Percentiles rank a stretch among this genome's conserved stretches.
phyloP scores from a whole-genome alignment of 2,113 vertebrate genomes.

The Callipepla squamata region DNA sequence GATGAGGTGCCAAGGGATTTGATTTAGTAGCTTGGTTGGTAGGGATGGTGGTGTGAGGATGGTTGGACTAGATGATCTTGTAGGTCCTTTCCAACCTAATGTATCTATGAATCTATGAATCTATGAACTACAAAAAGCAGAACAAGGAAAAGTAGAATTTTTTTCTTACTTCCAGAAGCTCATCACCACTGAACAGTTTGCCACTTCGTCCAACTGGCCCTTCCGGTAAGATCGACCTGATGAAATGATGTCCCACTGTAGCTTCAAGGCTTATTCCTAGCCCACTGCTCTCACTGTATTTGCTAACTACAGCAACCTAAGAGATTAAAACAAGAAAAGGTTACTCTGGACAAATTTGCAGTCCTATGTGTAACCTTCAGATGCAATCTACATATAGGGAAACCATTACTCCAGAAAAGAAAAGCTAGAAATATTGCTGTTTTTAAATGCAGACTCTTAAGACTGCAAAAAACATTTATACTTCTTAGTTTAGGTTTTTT shows the following conservation, averaged over 20 bases:
- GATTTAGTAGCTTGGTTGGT: too few species aligned
- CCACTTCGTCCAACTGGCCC: conserved; percentile 91
- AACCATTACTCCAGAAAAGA: too few species aligned
- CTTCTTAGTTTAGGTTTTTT: neutral
- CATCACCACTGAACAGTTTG: conserved; percentile 93
- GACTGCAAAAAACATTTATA: neutral
- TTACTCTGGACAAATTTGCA: neutral
- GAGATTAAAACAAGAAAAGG: neutral
- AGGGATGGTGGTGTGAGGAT: too few species aligned
- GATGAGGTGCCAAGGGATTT: too few species aligned
- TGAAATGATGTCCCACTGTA: conserved; percentile 90
- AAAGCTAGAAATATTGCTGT: neutral
- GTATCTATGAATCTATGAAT: too few species aligned
- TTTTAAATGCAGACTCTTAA: neutral
- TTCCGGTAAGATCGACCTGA: conserved; percentile 93
- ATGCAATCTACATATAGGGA: neutral
- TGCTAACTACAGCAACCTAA: conserved; percentile 92
- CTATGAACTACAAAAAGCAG: neutral
- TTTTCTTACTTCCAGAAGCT: conserved; percentile 90
- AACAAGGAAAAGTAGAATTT: neutral
- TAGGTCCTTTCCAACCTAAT: too few species aligned
- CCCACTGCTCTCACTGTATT: conserved; percentile 93
- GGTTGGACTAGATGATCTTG: too few species aligned
- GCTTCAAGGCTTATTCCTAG: conserved; percentile 95
- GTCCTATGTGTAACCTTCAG: neutral